Evolutionary conservation across 2,797 vertebrate species (phyloP), one percentile per base, ranked within the genome.

Genomic region (Microctenopoma stevenorrisi): DNA sequence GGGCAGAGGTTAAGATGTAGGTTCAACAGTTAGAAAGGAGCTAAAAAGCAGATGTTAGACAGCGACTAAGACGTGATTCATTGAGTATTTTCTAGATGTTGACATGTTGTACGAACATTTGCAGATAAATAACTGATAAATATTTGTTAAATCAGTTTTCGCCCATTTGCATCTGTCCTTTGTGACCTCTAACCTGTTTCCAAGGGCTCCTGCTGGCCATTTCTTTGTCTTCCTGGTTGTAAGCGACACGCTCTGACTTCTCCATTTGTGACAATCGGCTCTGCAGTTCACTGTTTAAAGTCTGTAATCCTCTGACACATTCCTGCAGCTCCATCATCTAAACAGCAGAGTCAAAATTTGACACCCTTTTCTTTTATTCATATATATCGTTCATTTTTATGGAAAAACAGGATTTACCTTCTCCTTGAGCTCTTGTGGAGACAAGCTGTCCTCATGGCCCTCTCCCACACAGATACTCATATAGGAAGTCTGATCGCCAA

Each of bases 401-500:
- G 8, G 38, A 42, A 33, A 48, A 51, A 68, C 54, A 0, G 0
- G 55, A 16, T n/a, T 72, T 44, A 97, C 97, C 96, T 96, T 98
- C 74, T 94, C 89, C 85, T 88, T 94, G 69, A 98, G 96, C 78
- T 98, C 96, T 83, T 95, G 91, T 63, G 93, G 78, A 76, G 95
- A 93, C 72, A 94, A 78, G 71, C 95, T 94, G 49, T 94, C 89
- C 58, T 91, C 93, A 64, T 92, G 90, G 13, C 79, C 90, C 18
- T 96, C 96, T 67, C 93, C 94, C 61, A 98, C 91, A 88, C 96
- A 98, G 86, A 99, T 98, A 79, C 97, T 99, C 94, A 99, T 95
- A 44, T 99, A 99, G 50, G 98, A 98, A 0, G 98, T 99, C 89
- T 98, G 97, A 84, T 99, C 96, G 4, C 96, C 96, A 68, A 95